A percentile compares a stretch with the other conserved stretches of the same genome.
Conservation (phyloP, 2,797 vertebrate genomes). For the Scarus forsteni region DNA sequence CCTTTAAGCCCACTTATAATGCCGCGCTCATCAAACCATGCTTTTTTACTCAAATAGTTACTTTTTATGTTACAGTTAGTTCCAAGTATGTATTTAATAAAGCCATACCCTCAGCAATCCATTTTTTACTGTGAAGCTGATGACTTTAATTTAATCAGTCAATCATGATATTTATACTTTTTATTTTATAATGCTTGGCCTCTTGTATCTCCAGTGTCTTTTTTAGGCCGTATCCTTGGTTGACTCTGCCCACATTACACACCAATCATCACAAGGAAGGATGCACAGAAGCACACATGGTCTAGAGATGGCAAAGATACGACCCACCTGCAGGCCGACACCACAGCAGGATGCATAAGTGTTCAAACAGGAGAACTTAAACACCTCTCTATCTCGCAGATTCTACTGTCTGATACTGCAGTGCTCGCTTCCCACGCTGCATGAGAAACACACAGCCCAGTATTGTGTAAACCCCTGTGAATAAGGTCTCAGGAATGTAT, state of each 20-base stretch:
- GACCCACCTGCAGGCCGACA: neutral
- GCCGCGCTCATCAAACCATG: no score
- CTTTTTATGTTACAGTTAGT: no score
- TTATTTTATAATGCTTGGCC: slow-evolving; percentile 16
- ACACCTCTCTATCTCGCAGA: slow-evolving; percentile 27
- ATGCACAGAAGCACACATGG: slow-evolving; percentile 12
- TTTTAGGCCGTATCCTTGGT: slow-evolving; percentile 37
- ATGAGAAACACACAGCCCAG: slow-evolving; percentile 56
- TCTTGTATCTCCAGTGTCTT: slow-evolving; percentile 23
- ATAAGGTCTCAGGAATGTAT: slow-evolving; percentile 73
- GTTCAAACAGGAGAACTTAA: slow-evolving; percentile 19
- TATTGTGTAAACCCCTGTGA: slow-evolving; percentile 64
- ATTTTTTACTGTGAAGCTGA: no score
- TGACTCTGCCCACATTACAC: slow-evolving; percentile 17
- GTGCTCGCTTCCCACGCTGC: slow-evolving; percentile 63
- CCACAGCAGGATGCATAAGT: slow-evolving; percentile 18
- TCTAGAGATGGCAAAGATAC: slow-evolving; percentile 24
- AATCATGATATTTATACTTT: neutral
- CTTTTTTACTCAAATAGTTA: no score
- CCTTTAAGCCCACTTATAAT: no score
- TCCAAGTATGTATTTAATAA: no score
- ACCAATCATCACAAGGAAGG: neutral
- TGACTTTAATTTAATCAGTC: no score
- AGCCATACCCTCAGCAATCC: no score
- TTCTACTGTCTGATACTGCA: slow-evolving; percentile 42